Evolutionary conservation across 1,140 invertebrate species (phyloP).

Genomic region (Cotesia glomerata): DNA sequence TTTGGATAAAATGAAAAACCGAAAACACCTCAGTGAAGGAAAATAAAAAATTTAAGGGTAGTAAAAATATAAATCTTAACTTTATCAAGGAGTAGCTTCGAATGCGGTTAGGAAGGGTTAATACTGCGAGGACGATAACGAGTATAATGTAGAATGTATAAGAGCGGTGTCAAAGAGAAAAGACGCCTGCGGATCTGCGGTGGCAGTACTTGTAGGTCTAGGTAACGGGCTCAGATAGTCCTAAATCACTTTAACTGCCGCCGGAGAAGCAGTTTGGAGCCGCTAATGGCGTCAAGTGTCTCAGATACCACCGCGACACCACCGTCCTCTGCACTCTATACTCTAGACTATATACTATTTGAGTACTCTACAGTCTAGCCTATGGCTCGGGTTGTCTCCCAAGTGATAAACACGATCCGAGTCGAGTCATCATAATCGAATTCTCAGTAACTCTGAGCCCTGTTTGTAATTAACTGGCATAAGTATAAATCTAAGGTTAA

Average conservation of each 20-base stretch:
- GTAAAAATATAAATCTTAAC: no score
- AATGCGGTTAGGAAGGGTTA: no score
- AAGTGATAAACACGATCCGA: background rate
- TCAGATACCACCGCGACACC: constrained; percentile 55
- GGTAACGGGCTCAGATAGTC: constrained; percentile 43
- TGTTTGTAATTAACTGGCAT: no score
- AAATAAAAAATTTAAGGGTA: no score
- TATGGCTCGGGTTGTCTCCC: constrained; percentile 3
- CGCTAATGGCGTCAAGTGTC: constrained; percentile 63
- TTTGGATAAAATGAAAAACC: no score
- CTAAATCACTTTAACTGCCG: constrained; percentile 63
- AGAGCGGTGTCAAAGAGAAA: background rate
- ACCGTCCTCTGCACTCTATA: constrained; percentile 27
- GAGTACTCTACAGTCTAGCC: background rate
- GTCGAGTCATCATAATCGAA: background rate
- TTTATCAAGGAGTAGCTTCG: no score
- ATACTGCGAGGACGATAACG: constrained; percentile 5
- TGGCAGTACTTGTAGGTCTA: constrained; percentile 26
- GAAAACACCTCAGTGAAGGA: no score
- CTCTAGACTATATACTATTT: background rate
- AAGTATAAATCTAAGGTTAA: no score
- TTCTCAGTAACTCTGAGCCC: no score
- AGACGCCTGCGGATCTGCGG: constrained; percentile 38
- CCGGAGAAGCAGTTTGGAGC: constrained; percentile 58
- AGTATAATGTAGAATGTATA: constrained; percentile 14